phyloP scores from a whole-genome alignment of 2,113 vertebrate species.

The Miniopterus natalensis region DNA sequence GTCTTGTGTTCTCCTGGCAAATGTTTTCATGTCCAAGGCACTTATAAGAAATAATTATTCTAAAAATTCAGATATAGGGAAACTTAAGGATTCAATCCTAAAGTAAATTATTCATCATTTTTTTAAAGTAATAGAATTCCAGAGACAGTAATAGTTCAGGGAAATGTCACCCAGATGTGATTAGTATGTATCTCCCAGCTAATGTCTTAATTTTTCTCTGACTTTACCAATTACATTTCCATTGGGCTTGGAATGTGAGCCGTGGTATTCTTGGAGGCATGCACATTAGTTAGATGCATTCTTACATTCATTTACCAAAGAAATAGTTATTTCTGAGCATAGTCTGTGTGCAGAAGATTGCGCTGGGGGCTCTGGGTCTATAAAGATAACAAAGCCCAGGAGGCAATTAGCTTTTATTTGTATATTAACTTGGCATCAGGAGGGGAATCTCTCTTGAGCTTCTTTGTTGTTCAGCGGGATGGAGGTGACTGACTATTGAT shows the following conservation, averaged over 20 bases:
- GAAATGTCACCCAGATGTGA: background rate
- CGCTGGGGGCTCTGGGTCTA: background rate
- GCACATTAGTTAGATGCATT: background rate
- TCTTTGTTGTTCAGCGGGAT: background rate
- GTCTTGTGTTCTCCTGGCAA: background rate
- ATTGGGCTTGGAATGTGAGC: background rate
- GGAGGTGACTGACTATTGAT: background rate
- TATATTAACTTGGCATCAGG: background rate
- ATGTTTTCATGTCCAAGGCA: background rate
- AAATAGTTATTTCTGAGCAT: background rate
- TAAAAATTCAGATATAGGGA: background rate
- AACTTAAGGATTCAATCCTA: background rate
- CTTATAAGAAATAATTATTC: background rate
- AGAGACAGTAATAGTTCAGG: background rate
- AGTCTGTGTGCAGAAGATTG: background rate
- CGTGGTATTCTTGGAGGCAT: background rate
- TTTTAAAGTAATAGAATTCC: background rate
- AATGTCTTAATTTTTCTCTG: background rate
- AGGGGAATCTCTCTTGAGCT: background rate
- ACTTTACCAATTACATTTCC: background rate
- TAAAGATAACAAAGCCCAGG: background rate
- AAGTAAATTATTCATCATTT: background rate
- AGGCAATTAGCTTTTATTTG: background rate
- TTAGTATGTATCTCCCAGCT: background rate
- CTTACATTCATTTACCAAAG: background rate